Percentiles rank a stretch among this genome's conserved stretches.
These are phyloP conservation scores for Protobothrops flavoviridis DNA, from an alignment of 2,113 vertebrate genomes.

Conservation along the genomic window DNA sequence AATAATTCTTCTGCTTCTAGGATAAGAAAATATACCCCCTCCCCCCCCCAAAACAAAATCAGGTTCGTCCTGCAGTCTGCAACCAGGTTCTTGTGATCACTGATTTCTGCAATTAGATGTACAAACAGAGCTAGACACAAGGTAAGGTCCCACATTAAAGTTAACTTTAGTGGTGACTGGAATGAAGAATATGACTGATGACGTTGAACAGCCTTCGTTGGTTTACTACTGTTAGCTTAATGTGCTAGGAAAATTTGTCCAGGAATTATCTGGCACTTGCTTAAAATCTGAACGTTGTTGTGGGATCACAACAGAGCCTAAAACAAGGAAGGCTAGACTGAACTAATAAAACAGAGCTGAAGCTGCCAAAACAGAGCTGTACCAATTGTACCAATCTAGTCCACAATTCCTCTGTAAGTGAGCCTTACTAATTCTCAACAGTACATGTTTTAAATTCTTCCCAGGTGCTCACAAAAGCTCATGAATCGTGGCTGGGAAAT, in stretches of 20 bases:
- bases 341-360: background rate
- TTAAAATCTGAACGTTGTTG: background rate
- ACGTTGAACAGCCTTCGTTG: background rate
- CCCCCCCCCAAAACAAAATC: background rate
- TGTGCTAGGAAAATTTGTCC: background rate
- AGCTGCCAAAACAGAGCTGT: background rate
- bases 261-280: background rate
- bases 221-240: background rate
- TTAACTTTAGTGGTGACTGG: background rate
- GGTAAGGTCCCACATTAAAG: background rate
- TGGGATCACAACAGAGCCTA: background rate
- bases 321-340: background rate
- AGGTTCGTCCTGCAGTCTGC: background rate
- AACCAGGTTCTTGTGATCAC: background rate
- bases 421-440: background rate
- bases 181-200: background rate
- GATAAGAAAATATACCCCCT: background rate
- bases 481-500: constrained; percentile 6
- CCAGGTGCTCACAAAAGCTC: constrained; percentile 15
- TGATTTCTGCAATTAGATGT: background rate
- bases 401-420: background rate
- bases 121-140: background rate
- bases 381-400: background rate
- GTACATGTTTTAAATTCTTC: constrained; percentile 3
- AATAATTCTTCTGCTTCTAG: background rate